Evolutionary conservation across 1,140 invertebrate genomes (phyloP).

Genomic region (Antheraea mylitta): DNA sequence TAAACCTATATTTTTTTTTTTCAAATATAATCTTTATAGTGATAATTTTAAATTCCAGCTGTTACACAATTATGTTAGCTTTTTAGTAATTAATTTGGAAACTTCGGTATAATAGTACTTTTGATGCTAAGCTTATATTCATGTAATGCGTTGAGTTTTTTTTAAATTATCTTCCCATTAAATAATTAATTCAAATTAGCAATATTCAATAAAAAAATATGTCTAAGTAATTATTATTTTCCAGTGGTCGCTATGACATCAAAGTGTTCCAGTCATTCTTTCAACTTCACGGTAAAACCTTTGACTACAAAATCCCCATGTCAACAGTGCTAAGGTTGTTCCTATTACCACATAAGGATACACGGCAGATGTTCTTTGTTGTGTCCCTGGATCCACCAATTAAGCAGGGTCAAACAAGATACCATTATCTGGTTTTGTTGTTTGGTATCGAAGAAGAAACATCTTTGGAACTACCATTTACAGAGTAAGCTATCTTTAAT

Average conservation of each 20-base stretch:
- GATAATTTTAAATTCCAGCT: too few relatives aligned
- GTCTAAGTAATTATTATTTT: conserved; percentile 15
- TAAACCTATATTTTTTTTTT: too few relatives aligned
- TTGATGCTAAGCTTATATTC: too few relatives aligned
- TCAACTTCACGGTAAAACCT: conserved; percentile 99
- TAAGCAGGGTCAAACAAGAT: conserved; percentile 98
- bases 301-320: conserved; percentile 99
- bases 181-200: background rate
- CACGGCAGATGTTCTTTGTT: conserved; percentile 99
- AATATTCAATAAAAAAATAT: background rate
- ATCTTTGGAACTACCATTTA: conserved; percentile 94
- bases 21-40: too few relatives aligned
- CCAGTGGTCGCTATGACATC: conserved; percentile 99
- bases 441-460: conserved; percentile 97
- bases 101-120: too few relatives aligned
- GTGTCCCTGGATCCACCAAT: conserved; percentile 99
- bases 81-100: too few relatives aligned
- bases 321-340: conserved; percentile 97
- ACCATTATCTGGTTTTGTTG: conserved; percentile 96
- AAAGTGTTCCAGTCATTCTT: conserved; percentile 99
- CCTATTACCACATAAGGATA: conserved; percentile 97
- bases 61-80: too few relatives aligned
- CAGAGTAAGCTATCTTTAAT: conserved; percentile 84
- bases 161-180: too few relatives aligned
- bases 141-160: too few relatives aligned